Base-by-base conservation (phyloP, 2,888 invertebrate species). In the Drosophila ezoana region DNA sequence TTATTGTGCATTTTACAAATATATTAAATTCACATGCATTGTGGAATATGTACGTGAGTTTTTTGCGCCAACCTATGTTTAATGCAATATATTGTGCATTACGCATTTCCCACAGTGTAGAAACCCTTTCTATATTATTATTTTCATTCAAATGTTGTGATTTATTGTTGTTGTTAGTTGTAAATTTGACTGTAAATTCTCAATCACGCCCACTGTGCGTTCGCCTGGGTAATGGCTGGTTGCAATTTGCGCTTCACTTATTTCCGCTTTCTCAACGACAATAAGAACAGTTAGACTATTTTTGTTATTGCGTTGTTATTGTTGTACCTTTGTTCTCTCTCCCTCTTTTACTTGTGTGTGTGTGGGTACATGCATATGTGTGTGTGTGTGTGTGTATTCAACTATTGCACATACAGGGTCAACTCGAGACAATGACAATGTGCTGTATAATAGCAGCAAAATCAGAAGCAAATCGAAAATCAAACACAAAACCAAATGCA, bases 271-370 rank as follows among this genome's bases (percentile, higher is more conserved):
- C 58, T 41, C 59, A 47, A 37, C 54, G 43, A 58, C 47, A 72
- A 72, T 48, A 67, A 67, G 45, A 72, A 63, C 56, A 57, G 75
- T 73, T 68, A 64, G 47, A 74, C 35, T 56, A 64, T 67, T 57
- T 66, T 64, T 54, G 35, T 54, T 54, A 53, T 63, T 65, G 53
- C 60, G 41, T 37, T 43, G 47, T 65, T 72, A 48, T 51, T 71
- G 48, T 63, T 57, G 33, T 72, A 20, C 35, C 56, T 70, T 51
- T 38, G 61, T 13, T 38, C 14, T 47, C 53, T 49, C n/a, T 16
- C 48, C 8, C n/a, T 49, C n/a, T 38, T 2, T 14, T 18, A 18
- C 18, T 0, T 18, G 18, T 18, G 18, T 18, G 18, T 16, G 9
- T 52, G 20, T 23, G 32, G 45, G 37, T 52, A 9, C n/a, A 20